These are phyloP conservation scores for Sebastes matsubarae DNA, from an alignment of 2,797 vertebrate species.

Conservation along the genomic window DNA sequence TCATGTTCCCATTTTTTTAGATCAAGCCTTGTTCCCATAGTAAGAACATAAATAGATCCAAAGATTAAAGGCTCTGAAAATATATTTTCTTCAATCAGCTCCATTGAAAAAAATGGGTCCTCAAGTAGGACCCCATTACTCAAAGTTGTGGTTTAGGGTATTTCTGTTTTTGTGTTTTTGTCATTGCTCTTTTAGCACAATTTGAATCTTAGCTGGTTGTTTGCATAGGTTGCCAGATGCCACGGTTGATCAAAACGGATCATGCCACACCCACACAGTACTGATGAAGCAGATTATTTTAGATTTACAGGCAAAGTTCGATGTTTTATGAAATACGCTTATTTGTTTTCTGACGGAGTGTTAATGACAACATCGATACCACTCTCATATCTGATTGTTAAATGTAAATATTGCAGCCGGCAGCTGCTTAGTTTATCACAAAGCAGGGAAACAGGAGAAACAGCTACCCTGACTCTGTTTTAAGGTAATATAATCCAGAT, in stretches of 20 bases:
- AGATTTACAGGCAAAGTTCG: not conserved
- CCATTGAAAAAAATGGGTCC: not conserved
- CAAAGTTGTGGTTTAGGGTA: not conserved
- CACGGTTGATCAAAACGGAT: not conserved
- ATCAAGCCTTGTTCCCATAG: not conserved
- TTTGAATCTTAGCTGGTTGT: not conserved
- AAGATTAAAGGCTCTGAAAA: conserved; percentile 2
- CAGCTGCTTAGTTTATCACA: not conserved
- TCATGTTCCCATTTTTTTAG: conserved; percentile 1
- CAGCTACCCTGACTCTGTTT: not conserved
- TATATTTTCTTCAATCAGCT: not conserved
- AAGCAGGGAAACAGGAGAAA: not conserved
- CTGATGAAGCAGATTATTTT: not conserved
- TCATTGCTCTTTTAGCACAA: not conserved
- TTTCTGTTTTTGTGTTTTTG: not conserved
- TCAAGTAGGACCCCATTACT: not conserved
- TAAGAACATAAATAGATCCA: not conserved
- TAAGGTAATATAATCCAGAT: not conserved
- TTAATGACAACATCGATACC: not conserved
- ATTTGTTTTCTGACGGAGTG: not conserved
- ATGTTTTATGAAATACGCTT: not conserved
- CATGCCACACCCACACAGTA: not conserved
- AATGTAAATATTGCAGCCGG: not conserved
- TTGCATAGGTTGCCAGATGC: not conserved
- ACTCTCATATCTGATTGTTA: not conserved